Evolutionary conservation across 2,888 invertebrate species (phyloP).

Genomic region (Tolmerus cingulatus): DNA sequence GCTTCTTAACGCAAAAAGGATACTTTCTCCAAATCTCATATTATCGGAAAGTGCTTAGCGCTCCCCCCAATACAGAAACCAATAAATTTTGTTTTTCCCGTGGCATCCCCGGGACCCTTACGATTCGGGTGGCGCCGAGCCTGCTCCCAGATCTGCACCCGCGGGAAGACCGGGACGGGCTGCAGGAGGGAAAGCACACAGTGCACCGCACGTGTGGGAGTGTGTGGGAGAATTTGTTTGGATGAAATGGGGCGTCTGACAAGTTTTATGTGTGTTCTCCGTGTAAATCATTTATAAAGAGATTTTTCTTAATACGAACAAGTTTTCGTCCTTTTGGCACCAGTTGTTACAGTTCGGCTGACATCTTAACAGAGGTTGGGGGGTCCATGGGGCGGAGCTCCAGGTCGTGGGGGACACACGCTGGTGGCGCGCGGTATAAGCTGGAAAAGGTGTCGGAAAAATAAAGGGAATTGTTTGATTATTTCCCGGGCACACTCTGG

Average conservation of each 20-base stretch:
- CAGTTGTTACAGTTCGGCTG: slow-evolving; percentile 41
- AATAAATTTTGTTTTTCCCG: slow-evolving; percentile 48
- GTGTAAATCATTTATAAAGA: slow-evolving; percentile 41
- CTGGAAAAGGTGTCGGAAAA: neutral
- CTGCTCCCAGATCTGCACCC: neutral
- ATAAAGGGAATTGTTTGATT: slow-evolving; percentile 39
- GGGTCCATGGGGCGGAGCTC: neutral
- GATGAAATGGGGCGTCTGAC: slow-evolving; percentile 48
- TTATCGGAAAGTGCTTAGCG: slow-evolving; percentile 49
- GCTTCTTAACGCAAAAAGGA: slow-evolving; percentile 45
- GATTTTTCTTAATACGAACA: slow-evolving; percentile 41
- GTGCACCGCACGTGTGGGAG: neutral
- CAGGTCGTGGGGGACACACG: neutral
- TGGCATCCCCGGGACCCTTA: slow-evolving; percentile 3
- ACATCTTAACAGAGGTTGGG: slow-evolving; percentile 28
- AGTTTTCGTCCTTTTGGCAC: slow-evolving; percentile 39
- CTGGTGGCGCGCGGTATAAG: neutral
- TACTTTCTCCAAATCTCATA: slow-evolving; percentile 45
- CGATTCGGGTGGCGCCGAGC: neutral
- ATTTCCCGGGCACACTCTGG: slow-evolving; percentile 33
- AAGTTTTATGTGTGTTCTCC: slow-evolving; percentile 47
- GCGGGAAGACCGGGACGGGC: neutral
- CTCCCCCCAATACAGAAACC: slow-evolving; percentile 46
- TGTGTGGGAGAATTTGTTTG: slow-evolving; percentile 7
- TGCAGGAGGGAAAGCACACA: neutral